Conservation (phyloP, 64 coral and sea anemone genomes). For the Anthopleura sola region DNA sequence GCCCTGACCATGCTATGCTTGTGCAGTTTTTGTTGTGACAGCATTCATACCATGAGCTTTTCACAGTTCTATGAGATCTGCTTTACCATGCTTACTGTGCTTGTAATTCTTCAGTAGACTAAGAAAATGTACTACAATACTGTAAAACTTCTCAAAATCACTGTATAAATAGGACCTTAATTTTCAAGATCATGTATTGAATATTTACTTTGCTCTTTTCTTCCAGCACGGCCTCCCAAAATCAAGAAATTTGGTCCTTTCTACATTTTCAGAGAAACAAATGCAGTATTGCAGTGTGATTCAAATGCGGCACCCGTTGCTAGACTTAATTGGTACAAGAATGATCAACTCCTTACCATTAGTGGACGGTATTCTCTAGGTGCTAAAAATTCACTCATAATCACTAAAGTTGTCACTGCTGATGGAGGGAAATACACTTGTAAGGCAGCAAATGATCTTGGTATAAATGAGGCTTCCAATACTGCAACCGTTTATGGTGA, state of each 20-base stretch:
- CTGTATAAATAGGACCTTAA: too few relatives aligned
- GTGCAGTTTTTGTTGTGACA: too few relatives aligned
- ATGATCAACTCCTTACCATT: not conserved
- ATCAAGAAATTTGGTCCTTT: conserved; percentile 40
- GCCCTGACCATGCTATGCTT: too few relatives aligned
- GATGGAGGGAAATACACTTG: conserved; percentile 23
- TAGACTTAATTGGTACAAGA: conserved; percentile 6
- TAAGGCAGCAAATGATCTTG: conserved; percentile 12
- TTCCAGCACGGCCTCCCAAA: conserved; percentile 13
- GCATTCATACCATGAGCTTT: too few relatives aligned
- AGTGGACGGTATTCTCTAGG: not conserved
- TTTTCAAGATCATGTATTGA: not conserved
- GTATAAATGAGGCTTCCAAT: not conserved
- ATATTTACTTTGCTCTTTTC: not conserved
- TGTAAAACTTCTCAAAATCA: too few relatives aligned
- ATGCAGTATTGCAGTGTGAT: conserved; percentile 20
- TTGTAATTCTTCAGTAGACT: too few relatives aligned
- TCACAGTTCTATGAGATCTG: too few relatives aligned
- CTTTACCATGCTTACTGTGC: too few relatives aligned
- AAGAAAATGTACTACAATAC: too few relatives aligned
- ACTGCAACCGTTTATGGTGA: conserved; percentile 26
- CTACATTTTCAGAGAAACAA: conserved; percentile 33
- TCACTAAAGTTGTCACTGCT: not conserved
- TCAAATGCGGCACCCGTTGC: conserved; percentile 34
- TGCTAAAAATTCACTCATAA: conserved; percentile 1